Base-by-base conservation (phyloP, 2,797 vertebrate species). In the Oreortyx pictus region DNA sequence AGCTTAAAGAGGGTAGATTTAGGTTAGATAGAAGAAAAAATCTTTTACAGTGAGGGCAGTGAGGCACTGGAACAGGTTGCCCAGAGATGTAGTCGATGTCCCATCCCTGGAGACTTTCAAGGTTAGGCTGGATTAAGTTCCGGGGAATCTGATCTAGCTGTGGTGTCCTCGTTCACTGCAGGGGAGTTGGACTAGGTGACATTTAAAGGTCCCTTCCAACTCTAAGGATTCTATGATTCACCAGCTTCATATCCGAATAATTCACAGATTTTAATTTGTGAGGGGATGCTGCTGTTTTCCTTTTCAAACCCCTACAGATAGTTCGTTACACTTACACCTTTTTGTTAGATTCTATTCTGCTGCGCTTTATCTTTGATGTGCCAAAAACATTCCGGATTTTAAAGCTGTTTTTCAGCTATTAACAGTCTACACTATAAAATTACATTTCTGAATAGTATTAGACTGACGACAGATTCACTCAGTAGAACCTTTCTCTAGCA, bases 241-340 rank as follows among this genome's bases (percentile, higher is more conserved):
- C 50, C 37, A 66, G n/a, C 29, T 82, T 71, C 20, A 52, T 22
- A 75, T 41, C 5, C n/a, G 86, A 81, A 84, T n/a, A 68, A 80
- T 29, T 4, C 23, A 66, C 49, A 54, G 19, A 57, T 79, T 66
- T 66, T 66, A 52, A 81, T 73, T 77, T 56, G 46, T 39, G 14
- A 33, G 20, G 23, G 70, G 37, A 52, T 59, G 52, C 2, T 27
- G 60, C 31, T 49, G 46, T n/a, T 56, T 33, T 57, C 18, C 11
- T 19, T 0, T 2, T 1, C 20, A 62, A 14, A 22, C 76, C 18
- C 9, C n/a, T 50, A 19, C 3, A 68, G 15, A 14, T 17, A 59
- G 15, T 13, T 52, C 20, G 20, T 56, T 65, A 25, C 17, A 62
- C 17, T 75, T 49, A 3, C 14, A 57, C 23, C 15, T 66, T 15